Percentiles rank a stretch among this genome's conserved stretches.
These are phyloP conservation scores for Apaloderma vittatum DNA, from an alignment of 2,113 vertebrate genomes.

Conservation along the genomic window DNA sequence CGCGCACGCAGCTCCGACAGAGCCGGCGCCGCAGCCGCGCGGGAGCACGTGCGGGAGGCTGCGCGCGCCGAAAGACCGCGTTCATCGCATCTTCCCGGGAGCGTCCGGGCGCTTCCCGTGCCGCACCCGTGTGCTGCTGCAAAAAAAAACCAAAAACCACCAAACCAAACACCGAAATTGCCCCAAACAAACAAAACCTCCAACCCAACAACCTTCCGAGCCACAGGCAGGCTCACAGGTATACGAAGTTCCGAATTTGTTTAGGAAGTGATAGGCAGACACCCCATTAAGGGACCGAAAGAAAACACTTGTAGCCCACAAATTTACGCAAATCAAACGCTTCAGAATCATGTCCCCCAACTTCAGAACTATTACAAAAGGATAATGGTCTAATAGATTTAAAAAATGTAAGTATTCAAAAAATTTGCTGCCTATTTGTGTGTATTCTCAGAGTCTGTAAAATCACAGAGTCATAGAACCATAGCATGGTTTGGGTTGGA, in stretches of 20 bases:
- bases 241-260: neutral
- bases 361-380: neutral
- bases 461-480: neutral
- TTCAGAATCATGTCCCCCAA: neutral
- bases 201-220: neutral
- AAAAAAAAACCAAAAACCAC: too few species aligned
- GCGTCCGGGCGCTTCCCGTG: too few species aligned
- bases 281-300: accelerated
- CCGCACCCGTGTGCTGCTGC: too few species aligned
- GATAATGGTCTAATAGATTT: neutral
- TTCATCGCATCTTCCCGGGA: too few species aligned
- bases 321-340: neutral
- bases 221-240: neutral
- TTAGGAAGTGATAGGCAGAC: neutral
- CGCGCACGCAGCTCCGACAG: too few species aligned
- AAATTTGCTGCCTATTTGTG: neutral
- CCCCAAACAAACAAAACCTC: too few species aligned
- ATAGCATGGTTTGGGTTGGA: too few species aligned
- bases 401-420: neutral
- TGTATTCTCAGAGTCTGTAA: accelerated
- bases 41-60: too few species aligned
- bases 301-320: neutral
- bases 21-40: too few species aligned
- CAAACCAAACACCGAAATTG: neutral
- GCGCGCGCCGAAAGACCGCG: too few species aligned